Base-by-base conservation (phyloP, 2,113 vertebrate genomes). In the Hippocampus zosterae region DNA sequence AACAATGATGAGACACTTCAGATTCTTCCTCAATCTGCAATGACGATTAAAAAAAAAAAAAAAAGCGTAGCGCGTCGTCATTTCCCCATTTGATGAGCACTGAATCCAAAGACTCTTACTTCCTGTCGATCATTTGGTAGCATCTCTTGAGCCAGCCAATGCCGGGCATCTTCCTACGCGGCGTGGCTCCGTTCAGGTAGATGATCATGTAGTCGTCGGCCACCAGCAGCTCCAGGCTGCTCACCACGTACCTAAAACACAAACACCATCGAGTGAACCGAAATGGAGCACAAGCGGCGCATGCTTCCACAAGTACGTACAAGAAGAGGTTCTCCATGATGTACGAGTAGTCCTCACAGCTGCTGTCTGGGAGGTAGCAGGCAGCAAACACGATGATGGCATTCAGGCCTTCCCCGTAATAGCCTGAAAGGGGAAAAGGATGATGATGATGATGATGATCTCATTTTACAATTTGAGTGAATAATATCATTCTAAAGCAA, bases 251-350 rank as follows among this genome's bases (percentile, higher is more conserved):
- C 25, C 97, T 99, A 87, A 29, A 59, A 29, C 29, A 29, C 8
- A 13, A 21, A 10, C 18, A 52, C 27, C 0, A 21, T 33, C 15
- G 29, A 41, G 66, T n/a, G 15, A 23, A 37, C 48, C 16, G 12
- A 37, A 1, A 50, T 33, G 2, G 16, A 16, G 27, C 18, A 11
- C n/a, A n/a, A n/a, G n/a, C n/a, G n/a, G n/a, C n/a, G 23, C 62
- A 19, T 21, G 8, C 16, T 44, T 65, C 60, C 33, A 2, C 37
- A 40, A 23, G 55, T 23, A 29, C 93, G 94, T 80, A 99, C 97
- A 99, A 87, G 84, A 99, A 99, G 71, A 98, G 96, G 59, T 98
- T 98, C 81, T 99, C 96, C 97, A 99, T 99, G 90, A 98, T 95
- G 88, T 98, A 98, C 66, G 95, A 92, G 67, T 99, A 99, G 65